A percentile compares a stretch with the other conserved stretches of the same genome.
Conservation (phyloP, 2,888 invertebrate species). For the Ectemnius continuus region DNA sequence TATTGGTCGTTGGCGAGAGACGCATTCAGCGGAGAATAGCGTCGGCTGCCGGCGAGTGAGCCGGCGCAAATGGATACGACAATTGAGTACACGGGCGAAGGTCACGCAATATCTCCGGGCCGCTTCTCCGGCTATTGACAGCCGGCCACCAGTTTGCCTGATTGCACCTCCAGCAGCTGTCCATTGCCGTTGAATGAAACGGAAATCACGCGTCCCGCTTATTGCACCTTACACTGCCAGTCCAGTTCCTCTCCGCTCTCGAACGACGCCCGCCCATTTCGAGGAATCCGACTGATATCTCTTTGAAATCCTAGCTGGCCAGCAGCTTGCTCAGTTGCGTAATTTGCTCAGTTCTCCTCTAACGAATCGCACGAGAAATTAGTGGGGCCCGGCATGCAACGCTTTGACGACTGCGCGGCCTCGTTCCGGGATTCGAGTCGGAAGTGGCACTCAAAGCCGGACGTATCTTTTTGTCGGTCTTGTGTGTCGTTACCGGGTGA, state of each 20-base stretch:
- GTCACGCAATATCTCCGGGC: conserved; percentile 51
- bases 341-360: not conserved
- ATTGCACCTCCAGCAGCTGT: conserved; percentile 31
- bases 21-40: not conserved
- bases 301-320: not conserved
- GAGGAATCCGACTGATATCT: not conserved
- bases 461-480: no score
- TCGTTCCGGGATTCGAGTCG: not conserved
- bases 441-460: not conserved
- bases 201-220: conserved; percentile 37
- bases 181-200: conserved; percentile 28
- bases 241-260: not conserved
- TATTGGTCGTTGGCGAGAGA: conserved; percentile 7
- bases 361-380: not conserved
- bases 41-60: not conserved
- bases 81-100: conserved; percentile 42
- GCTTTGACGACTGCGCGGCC: not conserved
- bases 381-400: not conserved
- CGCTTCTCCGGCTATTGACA: conserved; percentile 38
- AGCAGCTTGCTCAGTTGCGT: not conserved
- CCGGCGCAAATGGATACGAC: conserved; percentile 40
- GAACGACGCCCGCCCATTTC: no score
- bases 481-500: no score
- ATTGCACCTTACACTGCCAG: conserved; percentile 16
- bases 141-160: conserved; percentile 29